Evolutionary conservation across 2,888 invertebrate species (phyloP).

Genomic region (Calliopum simillimum): DNA sequence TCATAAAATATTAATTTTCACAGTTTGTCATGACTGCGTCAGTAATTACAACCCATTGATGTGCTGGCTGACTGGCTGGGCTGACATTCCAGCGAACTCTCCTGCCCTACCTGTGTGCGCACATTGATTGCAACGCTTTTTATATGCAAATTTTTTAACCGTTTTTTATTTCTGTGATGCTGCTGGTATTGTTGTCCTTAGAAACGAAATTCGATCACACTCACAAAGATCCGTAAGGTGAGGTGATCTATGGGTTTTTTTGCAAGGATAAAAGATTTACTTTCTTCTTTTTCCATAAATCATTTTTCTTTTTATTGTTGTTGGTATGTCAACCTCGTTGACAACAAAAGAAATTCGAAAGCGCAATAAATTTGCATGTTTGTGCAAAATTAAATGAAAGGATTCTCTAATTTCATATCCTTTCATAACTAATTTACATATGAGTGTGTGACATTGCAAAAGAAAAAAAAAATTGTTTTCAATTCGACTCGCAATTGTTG

Average conservation of each 20-base stretch:
- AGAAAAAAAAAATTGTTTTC: no score
- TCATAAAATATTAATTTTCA: slow-evolving; percentile 62
- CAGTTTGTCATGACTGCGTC: slow-evolving; percentile 52
- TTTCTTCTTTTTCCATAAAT: slow-evolving; percentile 30
- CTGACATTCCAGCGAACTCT: background rate
- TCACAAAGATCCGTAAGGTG: background rate
- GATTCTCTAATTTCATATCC: slow-evolving; percentile 47
- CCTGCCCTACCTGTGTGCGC: background rate
- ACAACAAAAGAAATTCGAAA: slow-evolving; percentile 35
- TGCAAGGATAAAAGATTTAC: background rate
- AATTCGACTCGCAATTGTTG: background rate
- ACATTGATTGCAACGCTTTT: background rate
- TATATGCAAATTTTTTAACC: slow-evolving; percentile 34
- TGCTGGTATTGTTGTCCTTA: background rate
- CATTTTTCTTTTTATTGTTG: slow-evolving; percentile 35
- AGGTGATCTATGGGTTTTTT: slow-evolving; percentile 22
- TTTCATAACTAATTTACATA: slow-evolving; percentile 51
- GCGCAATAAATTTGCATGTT: slow-evolving; percentile 40
- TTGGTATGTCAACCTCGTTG: slow-evolving; percentile 11
- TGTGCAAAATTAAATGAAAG: slow-evolving; percentile 39
- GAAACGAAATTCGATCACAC: slow-evolving; percentile 27
- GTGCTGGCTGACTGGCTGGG: background rate
- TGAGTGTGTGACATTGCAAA: background rate
- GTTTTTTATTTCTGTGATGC: background rate
- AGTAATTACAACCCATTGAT: slow-evolving; percentile 44